Conservation (phyloP, 2,797 vertebrate species). For the Nasua narica region DNA sequence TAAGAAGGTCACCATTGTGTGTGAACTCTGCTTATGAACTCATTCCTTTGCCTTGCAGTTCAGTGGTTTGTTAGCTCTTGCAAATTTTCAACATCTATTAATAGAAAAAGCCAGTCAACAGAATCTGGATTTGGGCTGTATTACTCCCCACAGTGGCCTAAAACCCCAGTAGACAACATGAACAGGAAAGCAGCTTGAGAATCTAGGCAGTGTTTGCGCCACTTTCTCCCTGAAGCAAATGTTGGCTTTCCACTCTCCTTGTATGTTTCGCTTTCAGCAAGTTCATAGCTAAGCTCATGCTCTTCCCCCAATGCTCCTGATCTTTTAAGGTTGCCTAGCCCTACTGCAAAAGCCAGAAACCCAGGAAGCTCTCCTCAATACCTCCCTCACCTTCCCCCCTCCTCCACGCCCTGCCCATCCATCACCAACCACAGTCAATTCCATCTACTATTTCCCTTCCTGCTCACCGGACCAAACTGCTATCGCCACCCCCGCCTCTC, state of each 20-base stretch:
- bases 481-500: neutral
- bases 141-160: neutral
- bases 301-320: neutral
- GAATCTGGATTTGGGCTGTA: neutral
- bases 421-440: neutral
- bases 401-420: neutral
- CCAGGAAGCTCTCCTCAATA: neutral
- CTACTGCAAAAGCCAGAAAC: neutral
- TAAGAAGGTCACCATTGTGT: neutral
- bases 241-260: neutral
- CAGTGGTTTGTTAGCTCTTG: constrained; percentile 11
- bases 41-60: neutral
- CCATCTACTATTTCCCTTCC: neutral
- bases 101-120: constrained; percentile 30
- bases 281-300: neutral
- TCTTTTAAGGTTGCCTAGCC: neutral
- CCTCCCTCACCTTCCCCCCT: neutral
- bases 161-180: neutral
- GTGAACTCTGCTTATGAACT: neutral
- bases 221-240: neutral
- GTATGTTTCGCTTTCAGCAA: neutral
- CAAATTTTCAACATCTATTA: constrained; percentile 39
- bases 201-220: neutral
- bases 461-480: constrained; percentile 20
- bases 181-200: constrained; percentile 27